These are phyloP conservation scores for Epinotia brunnichana DNA, from an alignment of 2,888 invertebrate species.

Conservation along the genomic window DNA sequence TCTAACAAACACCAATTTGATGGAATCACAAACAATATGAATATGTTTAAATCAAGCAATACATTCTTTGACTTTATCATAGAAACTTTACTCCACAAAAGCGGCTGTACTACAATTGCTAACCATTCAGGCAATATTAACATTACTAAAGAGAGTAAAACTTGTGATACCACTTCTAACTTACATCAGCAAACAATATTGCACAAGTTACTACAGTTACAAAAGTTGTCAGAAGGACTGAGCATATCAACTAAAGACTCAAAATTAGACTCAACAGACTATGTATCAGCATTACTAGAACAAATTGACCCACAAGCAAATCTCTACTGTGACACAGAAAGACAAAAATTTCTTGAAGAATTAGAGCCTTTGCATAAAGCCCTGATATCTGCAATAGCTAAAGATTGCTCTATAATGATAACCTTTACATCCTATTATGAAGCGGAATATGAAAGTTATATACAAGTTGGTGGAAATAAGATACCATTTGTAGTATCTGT, in stretches of 20 bases:
- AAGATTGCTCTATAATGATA: slow-evolving; percentile 88
- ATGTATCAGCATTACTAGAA: slow-evolving; percentile 61
- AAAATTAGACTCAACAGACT: slow-evolving; percentile 52
- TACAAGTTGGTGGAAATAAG: slow-evolving; percentile 62
- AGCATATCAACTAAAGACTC: slow-evolving; percentile 45
- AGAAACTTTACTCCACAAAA: slow-evolving; percentile 58
- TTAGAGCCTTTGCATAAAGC: slow-evolving; percentile 57
- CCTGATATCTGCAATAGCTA: slow-evolving; percentile 86
- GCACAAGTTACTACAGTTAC: slow-evolving; percentile 61
- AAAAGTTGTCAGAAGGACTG: slow-evolving; percentile 61
- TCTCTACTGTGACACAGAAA: slow-evolving; percentile 47
- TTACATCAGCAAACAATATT: slow-evolving; percentile 56
- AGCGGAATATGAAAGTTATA: slow-evolving; percentile 50
- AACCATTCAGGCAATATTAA: slow-evolving; percentile 46
- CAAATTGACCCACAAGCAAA: slow-evolving; percentile 49
- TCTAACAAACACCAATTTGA: slow-evolving; percentile 51
- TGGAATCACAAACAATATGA: slow-evolving; percentile 52
- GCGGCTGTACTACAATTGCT: slow-evolving; percentile 40
- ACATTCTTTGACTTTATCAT: slow-evolving; percentile 67
- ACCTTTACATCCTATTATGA: slow-evolving; percentile 67
- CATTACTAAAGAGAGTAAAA: slow-evolving; percentile 33
- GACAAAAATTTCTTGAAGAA: slow-evolving; percentile 54
- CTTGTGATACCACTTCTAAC: slow-evolving; percentile 53
- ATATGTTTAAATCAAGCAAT: slow-evolving; percentile 55
- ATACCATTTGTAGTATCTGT: slow-evolving; percentile 83